Evolutionary conservation across 2,888 invertebrate genomes (phyloP).

Genomic region (Eupsilia transversa): DNA sequence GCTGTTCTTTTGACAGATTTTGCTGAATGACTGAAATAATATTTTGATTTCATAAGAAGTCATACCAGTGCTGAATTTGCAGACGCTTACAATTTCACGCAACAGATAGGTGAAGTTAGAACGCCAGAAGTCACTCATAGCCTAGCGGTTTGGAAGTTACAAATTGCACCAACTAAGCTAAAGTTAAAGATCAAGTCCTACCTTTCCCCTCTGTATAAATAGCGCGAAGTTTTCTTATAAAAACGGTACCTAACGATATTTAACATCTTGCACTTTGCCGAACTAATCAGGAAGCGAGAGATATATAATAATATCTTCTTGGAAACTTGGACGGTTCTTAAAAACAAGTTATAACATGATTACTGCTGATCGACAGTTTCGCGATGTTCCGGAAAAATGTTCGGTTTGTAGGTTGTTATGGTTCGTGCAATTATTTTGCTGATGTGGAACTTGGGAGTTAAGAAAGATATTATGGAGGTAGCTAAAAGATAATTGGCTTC

Average conservation of each 20-base stretch:
- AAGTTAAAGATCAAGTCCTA: slow-evolving; percentile 45
- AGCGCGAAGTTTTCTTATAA: slow-evolving; percentile 59
- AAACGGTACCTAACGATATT: slow-evolving; percentile 58
- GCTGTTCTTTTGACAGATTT: neutral
- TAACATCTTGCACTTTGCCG: slow-evolving; percentile 64
- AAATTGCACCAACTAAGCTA: slow-evolving; percentile 29
- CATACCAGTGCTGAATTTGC: slow-evolving; percentile 5
- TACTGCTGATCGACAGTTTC: slow-evolving; percentile 62
- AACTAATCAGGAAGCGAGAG: slow-evolving; percentile 63
- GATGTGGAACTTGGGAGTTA: slow-evolving; percentile 39
- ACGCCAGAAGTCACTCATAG: slow-evolving; percentile 36
- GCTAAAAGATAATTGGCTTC: slow-evolving; percentile 36
- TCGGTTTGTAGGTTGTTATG: slow-evolving; percentile 43
- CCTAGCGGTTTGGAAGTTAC: slow-evolving; percentile 39
- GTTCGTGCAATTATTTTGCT: slow-evolving; percentile 56
- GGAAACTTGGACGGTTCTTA: slow-evolving; percentile 58
- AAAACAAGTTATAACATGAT: slow-evolving; percentile 65
- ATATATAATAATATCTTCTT: slow-evolving; percentile 64
- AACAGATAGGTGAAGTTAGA: slow-evolving; percentile 20
- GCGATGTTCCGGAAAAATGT: slow-evolving; percentile 60
- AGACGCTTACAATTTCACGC: slow-evolving; percentile 15
- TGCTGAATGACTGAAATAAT: neutral
- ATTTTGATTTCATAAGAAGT: slow-evolving; percentile 7
- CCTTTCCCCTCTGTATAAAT: slow-evolving; percentile 46
- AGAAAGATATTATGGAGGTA: slow-evolving; percentile 39